Evolutionary conservation across 2,113 vertebrate species (phyloP).

Genomic region (Empidonax alnorum): DNA sequence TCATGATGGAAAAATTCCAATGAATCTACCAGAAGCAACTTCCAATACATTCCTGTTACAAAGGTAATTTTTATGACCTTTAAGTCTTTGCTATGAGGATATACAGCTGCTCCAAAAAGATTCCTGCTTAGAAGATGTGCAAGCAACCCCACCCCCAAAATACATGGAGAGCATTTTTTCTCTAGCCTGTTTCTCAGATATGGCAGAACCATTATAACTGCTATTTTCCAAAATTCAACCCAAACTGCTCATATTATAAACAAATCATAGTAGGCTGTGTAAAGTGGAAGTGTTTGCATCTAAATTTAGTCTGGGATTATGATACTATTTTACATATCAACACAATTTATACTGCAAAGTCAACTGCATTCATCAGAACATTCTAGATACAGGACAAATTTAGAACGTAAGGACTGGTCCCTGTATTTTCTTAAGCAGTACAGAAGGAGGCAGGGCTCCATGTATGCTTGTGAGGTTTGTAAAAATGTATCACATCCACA

Average conservation of each 20-base stretch:
- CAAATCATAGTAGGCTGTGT: neutral
- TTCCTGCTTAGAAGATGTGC: neutral
- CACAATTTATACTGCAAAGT: neutral
- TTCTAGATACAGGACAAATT: neutral
- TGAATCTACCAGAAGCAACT: neutral
- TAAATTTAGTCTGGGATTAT: neutral
- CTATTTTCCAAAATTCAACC: neutral
- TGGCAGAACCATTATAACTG: neutral
- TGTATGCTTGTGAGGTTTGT: neutral
- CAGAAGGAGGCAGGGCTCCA: neutral
- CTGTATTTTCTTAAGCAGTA: neutral
- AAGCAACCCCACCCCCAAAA: neutral
- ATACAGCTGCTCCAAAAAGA: neutral
- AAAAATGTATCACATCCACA: neutral
- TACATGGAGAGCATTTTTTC: neutral
- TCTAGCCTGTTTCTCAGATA: neutral
- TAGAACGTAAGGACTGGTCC: neutral
- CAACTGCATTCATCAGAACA: neutral
- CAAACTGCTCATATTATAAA: neutral
- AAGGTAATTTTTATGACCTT: neutral
- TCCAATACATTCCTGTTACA: neutral
- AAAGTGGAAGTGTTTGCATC: neutral
- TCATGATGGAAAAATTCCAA: neutral
- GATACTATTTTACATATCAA: neutral
- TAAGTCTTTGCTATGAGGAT: neutral